Percentiles rank a stretch among this genome's conserved stretches.
Evolutionary conservation across 2,888 invertebrate genomes (phyloP).

Genomic region (Nomada hirtipes): DNA sequence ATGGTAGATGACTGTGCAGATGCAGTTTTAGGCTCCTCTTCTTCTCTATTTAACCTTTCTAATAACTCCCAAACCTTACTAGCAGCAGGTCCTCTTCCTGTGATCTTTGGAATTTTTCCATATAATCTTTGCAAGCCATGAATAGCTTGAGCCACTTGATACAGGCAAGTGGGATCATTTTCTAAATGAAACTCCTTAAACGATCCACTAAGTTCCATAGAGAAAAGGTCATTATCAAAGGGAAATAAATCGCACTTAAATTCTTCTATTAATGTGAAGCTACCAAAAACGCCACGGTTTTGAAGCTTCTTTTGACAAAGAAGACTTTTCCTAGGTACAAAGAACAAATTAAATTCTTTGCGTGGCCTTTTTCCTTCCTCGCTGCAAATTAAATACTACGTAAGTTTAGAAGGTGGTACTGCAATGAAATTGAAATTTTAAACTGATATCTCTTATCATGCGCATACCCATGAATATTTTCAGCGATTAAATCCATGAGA

Average conservation of each 20-base stretch:
- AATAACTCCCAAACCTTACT: slow-evolving; percentile 96
- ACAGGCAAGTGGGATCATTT: slow-evolving; percentile 94
- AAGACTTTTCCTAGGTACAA: slow-evolving; percentile 94
- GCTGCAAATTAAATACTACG: slow-evolving; percentile 71
- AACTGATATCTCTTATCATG: slow-evolving; percentile 67
- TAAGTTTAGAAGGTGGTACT: not conserved
- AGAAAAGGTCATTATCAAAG: slow-evolving; percentile 95
- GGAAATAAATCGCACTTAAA: slow-evolving; percentile 95
- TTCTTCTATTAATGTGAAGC: slow-evolving; percentile 92
- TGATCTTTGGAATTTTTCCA: slow-evolving; percentile 94
- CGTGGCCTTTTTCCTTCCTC: slow-evolving; percentile 85
- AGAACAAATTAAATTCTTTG: slow-evolving; percentile 94
- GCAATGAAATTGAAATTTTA: not conserved
- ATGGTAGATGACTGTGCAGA: slow-evolving; percentile 87
- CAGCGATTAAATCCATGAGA: slow-evolving; percentile 94
- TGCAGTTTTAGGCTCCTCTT: slow-evolving; percentile 86
- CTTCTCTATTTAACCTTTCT: slow-evolving; percentile 89
- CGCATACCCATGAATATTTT: slow-evolving; percentile 88
- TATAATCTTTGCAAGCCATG: slow-evolving; percentile 94
- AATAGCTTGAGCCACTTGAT: slow-evolving; percentile 94
- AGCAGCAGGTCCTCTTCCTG: slow-evolving; percentile 95
- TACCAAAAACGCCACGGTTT: slow-evolving; percentile 92
- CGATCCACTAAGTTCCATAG: slow-evolving; percentile 94
- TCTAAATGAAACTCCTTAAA: slow-evolving; percentile 94
- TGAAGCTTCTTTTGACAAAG: slow-evolving; percentile 94